Evolutionary conservation across 2,797 vertebrate genomes (phyloP), one percentile per base, ranked within the genome.

Genomic region (Cottoperca gobio): DNA sequence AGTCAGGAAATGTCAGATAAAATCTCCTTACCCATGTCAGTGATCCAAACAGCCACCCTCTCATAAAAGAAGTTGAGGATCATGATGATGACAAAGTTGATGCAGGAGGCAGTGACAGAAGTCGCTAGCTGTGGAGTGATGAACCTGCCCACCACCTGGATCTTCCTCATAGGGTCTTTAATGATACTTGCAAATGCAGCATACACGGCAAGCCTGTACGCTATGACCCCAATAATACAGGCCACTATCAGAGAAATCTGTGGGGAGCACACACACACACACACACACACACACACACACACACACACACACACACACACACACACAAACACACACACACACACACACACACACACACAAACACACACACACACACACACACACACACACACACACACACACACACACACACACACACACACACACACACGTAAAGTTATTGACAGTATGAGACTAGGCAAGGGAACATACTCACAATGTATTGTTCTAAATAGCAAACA

Each of bases 61-160:
- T 99, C 98, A 6, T 99, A 99, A 23, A 99, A 92, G 92, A 97
- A 96, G 89, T 99, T 99, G 68, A 99, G 95, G 75, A 99, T 96
- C 97, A 99, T 96, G 93, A 99, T 99, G 93, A 98, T 95, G 83
- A 97, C 91, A 21, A 99, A 99, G 87, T 99, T 99, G 86, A 99
- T 96, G 88, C 96, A 97, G 0, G 98, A 99, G 45, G 97, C 98
- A 0, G 96, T 97, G 89, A 98, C 96, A 0, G 97, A 96, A 0
- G 98, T 99, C 0, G 97, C 95, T 26, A 99, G 91, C 88, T 99
- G 98, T 0, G 98, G 98, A 0, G 97, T 99, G 76, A 99, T 94
- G 45, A 98, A 75, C 7, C 92, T 91, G 0, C 95, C 96, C 82
- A 99, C 95, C 24, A 96, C 61, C 74, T 96, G 89, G 59, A 97